These are phyloP conservation scores for Gephyroberyx darwinii DNA, from an alignment of 2,797 vertebrate species.

Conservation along the genomic window DNA sequence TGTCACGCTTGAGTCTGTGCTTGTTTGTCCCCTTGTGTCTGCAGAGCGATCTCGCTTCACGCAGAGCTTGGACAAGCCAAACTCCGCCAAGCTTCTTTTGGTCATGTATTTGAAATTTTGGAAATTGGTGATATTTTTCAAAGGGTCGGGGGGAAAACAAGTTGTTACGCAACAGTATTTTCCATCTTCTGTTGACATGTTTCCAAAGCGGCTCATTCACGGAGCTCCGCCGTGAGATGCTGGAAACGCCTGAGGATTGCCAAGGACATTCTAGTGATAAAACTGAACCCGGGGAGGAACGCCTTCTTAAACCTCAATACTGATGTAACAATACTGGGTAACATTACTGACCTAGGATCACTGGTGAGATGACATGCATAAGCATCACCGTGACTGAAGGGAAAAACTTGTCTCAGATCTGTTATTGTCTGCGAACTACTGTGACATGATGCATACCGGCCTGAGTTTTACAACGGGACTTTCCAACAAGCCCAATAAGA, in stretches of 20 bases:
- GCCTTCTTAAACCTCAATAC: conserved; percentile 37
- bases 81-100: no score
- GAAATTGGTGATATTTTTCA: conserved; percentile 9
- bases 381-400: not conserved
- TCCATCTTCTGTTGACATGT: conserved; percentile 56
- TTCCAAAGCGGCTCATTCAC: conserved; percentile 52
- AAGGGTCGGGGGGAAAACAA: conserved; percentile 37
- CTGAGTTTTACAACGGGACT: not conserved
- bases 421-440: conserved; percentile 16
- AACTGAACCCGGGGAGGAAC: conserved; percentile 53
- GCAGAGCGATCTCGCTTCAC: no score
- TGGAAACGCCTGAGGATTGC: conserved; percentile 63
- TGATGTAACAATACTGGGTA: no score
- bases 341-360: conserved; percentile 14
- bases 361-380: conserved; percentile 28
- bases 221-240: conserved; percentile 43
- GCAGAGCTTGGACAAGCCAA: not conserved
- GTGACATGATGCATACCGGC: conserved; percentile 1
- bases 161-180: conserved; percentile 56
- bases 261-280: conserved; percentile 72
- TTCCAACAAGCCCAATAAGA: no score
- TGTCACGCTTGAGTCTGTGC: not conserved
- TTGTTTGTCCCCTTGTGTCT: no score
- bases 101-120: conserved; percentile 17
- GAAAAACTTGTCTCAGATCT: not conserved